Base-by-base conservation (phyloP, 2,797 vertebrate species). In the Neosilurus mollespiculum region DNA sequence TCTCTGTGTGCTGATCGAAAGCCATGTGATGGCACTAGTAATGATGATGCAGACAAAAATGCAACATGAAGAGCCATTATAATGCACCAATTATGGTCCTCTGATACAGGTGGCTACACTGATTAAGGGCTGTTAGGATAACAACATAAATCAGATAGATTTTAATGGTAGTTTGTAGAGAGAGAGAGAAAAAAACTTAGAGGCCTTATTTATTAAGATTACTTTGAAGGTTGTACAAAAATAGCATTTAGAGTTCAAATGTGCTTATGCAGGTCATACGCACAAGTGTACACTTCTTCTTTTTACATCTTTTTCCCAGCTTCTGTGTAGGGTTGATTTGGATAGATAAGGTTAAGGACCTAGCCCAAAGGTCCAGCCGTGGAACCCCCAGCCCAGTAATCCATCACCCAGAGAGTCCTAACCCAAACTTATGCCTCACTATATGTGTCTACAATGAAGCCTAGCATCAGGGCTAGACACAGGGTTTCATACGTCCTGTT, bases 21-120 rank as follows among this genome's bases (percentile, higher is more conserved):
- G 69, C 64, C 65, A 81, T 78, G 75, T 72, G 80, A 78, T 70
- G 69, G 8, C 64, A 56, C 66, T 69, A 73, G 65, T 76, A 75
- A 79, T 49, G 70, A 66, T 69, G 59, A 75, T 62, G 56, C 75
- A 81, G 53, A 58, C 53, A 75, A 49, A 75, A 84, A 82, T 61
- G 51, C 69, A 76, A 82, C 53, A 62, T 73, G 2, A 78, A 49
- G 37, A 66, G 62, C 20, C 18, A 70, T 51, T 61, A 83, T 66
- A 75, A 64, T n/a, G 24, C 11, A 69, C 8, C 26, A 37, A 77
- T 4, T 80, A 26, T 10, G 62, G 20, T 37, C 37, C 9, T 69
- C 54, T 54, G n/a, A 76, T 14, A 59, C 26, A 81, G 49, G 61
- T 58, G 26, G 24, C 75, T 69, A 18, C 16, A 78, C 20, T 43